A percentile compares a stretch with the other conserved stretches of the same genome.
Conservation (phyloP, 2,113 vertebrate genomes). For the Dipodomys ordii region DNA sequence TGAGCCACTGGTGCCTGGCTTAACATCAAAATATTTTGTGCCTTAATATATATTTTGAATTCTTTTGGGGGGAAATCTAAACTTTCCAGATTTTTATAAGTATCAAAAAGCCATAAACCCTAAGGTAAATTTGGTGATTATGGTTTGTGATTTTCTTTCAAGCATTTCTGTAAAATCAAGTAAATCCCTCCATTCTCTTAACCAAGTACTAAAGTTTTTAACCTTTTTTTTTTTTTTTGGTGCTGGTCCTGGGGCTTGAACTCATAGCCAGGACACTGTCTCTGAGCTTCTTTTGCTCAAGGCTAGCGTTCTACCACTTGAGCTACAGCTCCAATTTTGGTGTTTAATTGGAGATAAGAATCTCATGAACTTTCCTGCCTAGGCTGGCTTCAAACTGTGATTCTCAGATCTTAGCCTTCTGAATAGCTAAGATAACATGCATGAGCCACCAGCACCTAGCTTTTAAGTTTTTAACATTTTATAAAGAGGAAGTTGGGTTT, state of each 20-base stretch:
- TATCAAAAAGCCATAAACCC: conserved; percentile 46
- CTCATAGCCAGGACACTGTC: too few relatives aligned
- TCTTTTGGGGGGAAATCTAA: conserved; percentile 40
- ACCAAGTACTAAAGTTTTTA: conserved; percentile 29
- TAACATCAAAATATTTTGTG: conserved; percentile 1
- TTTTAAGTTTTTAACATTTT: conserved; percentile 58
- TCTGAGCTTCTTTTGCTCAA: too few relatives aligned
- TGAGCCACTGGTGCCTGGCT: not conserved
- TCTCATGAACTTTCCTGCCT: too few relatives aligned
- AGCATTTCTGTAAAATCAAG: conserved; percentile 48
- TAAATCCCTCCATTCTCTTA: conserved; percentile 47
- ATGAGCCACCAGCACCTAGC: too few relatives aligned
- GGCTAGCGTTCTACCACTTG: too few relatives aligned
- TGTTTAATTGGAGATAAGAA: too few relatives aligned
- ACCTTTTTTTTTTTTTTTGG: too few relatives aligned
- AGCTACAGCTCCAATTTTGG: too few relatives aligned
- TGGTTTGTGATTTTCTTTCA: conserved; percentile 57
- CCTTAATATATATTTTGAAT: conserved; percentile 56
- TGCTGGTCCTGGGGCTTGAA: too few relatives aligned
- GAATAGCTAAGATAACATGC: too few relatives aligned
- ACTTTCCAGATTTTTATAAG: conserved; percentile 1
- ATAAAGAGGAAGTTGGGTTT: conserved; percentile 83
- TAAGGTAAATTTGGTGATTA: conserved; percentile 40
- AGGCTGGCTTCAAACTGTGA: too few relatives aligned
- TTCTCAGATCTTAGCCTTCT: too few relatives aligned